Conservation (phyloP, 2,113 vertebrate genomes). For the Scortum barcoo region DNA sequence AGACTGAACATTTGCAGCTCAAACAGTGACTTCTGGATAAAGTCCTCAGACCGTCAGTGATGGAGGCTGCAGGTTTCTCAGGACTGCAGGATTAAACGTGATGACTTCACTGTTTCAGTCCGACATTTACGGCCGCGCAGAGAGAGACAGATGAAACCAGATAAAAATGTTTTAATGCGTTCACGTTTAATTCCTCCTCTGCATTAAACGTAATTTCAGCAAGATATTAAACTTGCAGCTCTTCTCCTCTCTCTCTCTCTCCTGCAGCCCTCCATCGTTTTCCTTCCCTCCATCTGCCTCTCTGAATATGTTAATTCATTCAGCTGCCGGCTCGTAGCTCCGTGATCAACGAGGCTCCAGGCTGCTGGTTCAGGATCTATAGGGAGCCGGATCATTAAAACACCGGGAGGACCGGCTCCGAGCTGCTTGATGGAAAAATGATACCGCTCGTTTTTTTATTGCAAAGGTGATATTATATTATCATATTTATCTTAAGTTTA, state of each 20-base stretch:
- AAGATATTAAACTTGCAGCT: conserved; percentile 60
- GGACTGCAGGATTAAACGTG: background rate
- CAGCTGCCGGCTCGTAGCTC: conserved; percentile 55
- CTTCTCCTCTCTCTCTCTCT: conserved; percentile 23
- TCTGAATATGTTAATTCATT: conserved; percentile 68
- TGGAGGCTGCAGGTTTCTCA: background rate
- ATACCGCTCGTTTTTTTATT: conserved; percentile 29
- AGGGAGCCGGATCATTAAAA: conserved; percentile 58
- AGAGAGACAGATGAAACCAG: conserved; percentile 15
- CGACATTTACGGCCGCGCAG: background rate
- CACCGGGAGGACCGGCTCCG: conserved; percentile 9
- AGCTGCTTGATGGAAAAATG: conserved; percentile 41
- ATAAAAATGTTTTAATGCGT: conserved; percentile 40
- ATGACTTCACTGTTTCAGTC: background rate
- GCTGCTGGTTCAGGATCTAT: conserved; percentile 59
- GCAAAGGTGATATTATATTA: conserved; percentile 23
- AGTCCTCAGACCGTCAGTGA: too few relatives aligned
- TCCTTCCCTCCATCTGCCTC: conserved; percentile 60
- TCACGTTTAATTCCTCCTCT: conserved; percentile 26
- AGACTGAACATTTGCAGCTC: background rate
- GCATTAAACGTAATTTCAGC: conserved; percentile 52
- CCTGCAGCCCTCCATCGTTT: conserved; percentile 31
- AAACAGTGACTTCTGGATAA: too few relatives aligned
- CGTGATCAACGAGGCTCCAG: conserved; percentile 68
- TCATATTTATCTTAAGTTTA: conserved; percentile 32